A percentile compares a stretch with the other conserved stretches of the same genome.
phyloP scores from a whole-genome alignment of 92 coral and sea anemone species.

The Desmophyllum pertusum region DNA sequence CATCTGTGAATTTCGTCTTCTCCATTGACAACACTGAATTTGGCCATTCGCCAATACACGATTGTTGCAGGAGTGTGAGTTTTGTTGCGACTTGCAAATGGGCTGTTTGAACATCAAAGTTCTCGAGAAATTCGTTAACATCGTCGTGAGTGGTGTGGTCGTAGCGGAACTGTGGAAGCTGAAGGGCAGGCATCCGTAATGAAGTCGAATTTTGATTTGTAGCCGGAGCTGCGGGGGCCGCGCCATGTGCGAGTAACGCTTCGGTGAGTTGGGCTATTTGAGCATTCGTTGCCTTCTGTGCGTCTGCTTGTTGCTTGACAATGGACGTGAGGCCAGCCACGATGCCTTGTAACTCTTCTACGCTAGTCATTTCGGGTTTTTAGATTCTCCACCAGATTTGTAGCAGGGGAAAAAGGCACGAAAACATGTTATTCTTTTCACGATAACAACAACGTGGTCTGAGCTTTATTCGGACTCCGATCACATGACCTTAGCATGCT shows the following conservation, averaged over 20 bases:
- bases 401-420: background rate
- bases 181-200: background rate
- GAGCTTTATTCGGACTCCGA: background rate
- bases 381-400: background rate
- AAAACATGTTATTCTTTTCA: background rate
- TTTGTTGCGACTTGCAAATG: background rate
- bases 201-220: background rate
- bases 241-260: background rate
- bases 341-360: background rate
- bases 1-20: background rate
- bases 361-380: background rate
- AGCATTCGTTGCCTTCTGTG: background rate
- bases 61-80: background rate
- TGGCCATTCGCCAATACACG: slow-evolving; percentile 4
- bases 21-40: slow-evolving; percentile 11
- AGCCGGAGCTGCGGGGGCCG: background rate
- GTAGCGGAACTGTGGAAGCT: background rate
- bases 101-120: background rate
- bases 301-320: background rate
- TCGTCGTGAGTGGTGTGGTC: background rate
- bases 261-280: background rate
- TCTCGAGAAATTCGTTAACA: background rate
- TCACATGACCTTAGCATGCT: background rate
- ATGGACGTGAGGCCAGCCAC: background rate
- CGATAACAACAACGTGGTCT: background rate